Base-by-base conservation (phyloP, 1,140 invertebrate genomes). In the Schmidtea mediterranea region DNA sequence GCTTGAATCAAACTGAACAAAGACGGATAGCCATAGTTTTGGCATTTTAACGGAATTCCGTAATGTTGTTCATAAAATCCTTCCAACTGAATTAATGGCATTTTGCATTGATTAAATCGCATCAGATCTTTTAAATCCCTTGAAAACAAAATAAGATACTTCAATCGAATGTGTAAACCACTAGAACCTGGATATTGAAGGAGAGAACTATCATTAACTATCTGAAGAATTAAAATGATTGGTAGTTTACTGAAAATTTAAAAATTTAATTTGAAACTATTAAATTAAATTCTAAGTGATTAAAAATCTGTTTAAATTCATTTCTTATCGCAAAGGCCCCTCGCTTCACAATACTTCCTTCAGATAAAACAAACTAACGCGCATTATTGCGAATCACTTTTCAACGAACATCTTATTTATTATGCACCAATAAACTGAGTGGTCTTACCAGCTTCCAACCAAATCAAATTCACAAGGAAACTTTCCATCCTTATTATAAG, bases 81-180 rank as follows among this genome's bases (percentile, higher is more conserved):
- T 52, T 74, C 72, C 52, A 77, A 73, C 32, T 70, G 62, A 1
- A 61, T 56, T 1, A 76, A 57, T 12, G 61, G 57, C 43, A 76
- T 56, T 43, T 65, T 62, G 2, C 72, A 71, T 12, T 65, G 62
- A 49, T 66, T 59, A 51, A 65, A 62, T 51, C 71, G 64, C 50
- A 77, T 59, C 9, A 76, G 59, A 15, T 64, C 59, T 52, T 73
- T 68, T 9, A 74, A 56, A 53, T 75, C 66, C 43, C 71, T 66
- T 1, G 72, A 72, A 48, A 76, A 72, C 36, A 66, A 57, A 54
- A 74, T 69, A 18, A 75, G 55, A 2, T 69, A 63, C 2, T 65
- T 70, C 15, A 77, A 58, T 52, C 71, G 65, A 15, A 76, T 65
- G 12, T 23, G 40, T 5, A 19, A 19, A 23, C 40, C 18, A 41